phyloP scores from a whole-genome alignment of 2,113 vertebrate genomes.

The Sardina pilchardus region DNA sequence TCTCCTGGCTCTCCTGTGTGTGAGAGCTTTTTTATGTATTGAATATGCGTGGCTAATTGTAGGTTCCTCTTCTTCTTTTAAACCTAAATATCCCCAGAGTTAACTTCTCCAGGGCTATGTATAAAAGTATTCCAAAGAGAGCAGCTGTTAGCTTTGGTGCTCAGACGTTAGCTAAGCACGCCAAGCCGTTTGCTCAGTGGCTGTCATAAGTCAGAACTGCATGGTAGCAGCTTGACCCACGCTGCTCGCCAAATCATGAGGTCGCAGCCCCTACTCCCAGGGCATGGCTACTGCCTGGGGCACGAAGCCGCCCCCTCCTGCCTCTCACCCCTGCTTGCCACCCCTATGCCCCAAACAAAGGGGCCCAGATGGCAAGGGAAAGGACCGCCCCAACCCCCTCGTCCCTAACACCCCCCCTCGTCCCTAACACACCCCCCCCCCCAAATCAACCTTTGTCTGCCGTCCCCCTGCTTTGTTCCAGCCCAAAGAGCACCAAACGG shows the following conservation, averaged over 20 bases:
- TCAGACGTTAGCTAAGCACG: background rate
- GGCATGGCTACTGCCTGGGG: background rate
- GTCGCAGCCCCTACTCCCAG: constrained; percentile 28
- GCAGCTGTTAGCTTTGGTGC: background rate
- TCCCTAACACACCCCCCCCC: constrained; percentile 43
- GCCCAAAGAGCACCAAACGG: constrained; percentile 41
- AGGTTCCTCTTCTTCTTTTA: background rate
- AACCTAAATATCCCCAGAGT: background rate
- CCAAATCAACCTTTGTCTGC: constrained; percentile 52
- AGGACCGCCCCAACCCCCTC: constrained; percentile 35
- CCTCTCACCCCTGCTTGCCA: constrained; percentile 29
- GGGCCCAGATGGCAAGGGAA: constrained; percentile 57
- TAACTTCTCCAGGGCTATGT: constrained; percentile 11
- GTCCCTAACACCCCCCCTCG: constrained; percentile 22
- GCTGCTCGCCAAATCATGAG: constrained; percentile 26
- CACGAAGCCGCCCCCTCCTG: background rate
- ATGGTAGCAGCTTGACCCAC: constrained; percentile 24
- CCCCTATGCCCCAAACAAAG: constrained; percentile 47
- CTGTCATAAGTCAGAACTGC: constrained; percentile 11
- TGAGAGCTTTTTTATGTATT: background rate
- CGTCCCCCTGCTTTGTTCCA: constrained; percentile 50
- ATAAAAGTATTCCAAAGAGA: background rate
- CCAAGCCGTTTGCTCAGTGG: background rate
- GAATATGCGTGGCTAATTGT: constrained; percentile 8
- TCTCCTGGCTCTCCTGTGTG: background rate